A percentile compares a stretch with the other conserved stretches of the same genome.
These are phyloP conservation scores for Scolopax bukidnonensis DNA, from an alignment of 2,797 vertebrate species.

Conservation along the genomic window DNA sequence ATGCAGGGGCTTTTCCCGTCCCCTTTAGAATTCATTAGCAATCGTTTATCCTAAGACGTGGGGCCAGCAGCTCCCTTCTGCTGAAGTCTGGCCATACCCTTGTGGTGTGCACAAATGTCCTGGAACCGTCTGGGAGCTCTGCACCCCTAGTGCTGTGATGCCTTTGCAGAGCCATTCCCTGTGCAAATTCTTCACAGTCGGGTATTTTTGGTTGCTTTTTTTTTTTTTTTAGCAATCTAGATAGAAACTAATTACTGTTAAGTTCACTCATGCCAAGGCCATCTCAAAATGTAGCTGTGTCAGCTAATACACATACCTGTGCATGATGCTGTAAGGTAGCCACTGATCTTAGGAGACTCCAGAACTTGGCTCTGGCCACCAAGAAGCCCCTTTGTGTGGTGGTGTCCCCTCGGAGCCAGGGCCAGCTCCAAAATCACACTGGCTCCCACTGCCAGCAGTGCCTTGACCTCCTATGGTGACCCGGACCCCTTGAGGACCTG, in stretches of 20 bases:
- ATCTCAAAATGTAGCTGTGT: neutral
- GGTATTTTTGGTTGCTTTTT: neutral
- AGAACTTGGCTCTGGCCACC: neutral
- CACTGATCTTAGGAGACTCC: neutral
- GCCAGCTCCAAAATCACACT: neutral
- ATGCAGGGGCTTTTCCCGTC: neutral
- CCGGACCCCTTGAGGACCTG: accelerated
- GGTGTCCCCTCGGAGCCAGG: neutral
- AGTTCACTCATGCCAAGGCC: neutral
- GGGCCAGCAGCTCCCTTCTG: neutral
- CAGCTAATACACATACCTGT: neutral
- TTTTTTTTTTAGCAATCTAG: neutral
- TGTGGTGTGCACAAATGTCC: neutral
- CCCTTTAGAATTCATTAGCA: neutral
- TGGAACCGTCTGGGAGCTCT: neutral
- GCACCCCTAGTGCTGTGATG: neutral
- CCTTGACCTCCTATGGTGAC: neutral
- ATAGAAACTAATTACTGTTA: neutral
- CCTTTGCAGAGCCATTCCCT: neutral
- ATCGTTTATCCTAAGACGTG: neutral
- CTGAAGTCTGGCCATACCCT: neutral
- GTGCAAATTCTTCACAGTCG: neutral
- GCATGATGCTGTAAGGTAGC: neutral
- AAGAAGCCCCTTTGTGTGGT: neutral
- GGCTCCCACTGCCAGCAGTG: neutral